Evolutionary conservation across 2,888 invertebrate species (phyloP), one percentile per base, ranked within the genome.

Genomic region (Lymantria dispar): DNA sequence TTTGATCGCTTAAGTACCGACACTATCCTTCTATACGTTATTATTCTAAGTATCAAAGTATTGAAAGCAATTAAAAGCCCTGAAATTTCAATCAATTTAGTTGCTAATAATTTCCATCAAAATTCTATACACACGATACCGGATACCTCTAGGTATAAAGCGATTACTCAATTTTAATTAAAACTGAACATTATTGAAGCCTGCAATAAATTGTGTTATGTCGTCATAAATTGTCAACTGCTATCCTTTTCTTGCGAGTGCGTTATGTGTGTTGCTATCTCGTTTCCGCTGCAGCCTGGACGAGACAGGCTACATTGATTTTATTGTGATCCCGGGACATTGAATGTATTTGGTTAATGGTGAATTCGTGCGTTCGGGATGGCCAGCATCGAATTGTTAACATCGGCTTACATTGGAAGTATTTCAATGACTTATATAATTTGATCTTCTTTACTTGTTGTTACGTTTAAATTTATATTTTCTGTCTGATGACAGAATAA

Each of bases 271-370:
- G 31, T 47, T 31, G 47, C 33, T 42, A 47, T 68, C 66, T 60
- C 70, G n/a, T 45, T 75, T 61, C 47, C 70, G 57, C 70, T 33
- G 42, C 54, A 40, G 52, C 68, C 72, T 75, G 72, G 72, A 65
- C 66, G 74, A 72, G 56, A 60, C 56, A 62, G 56, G 63, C 79
- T 76, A 71, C 78, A 79, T 80, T 76, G 80, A 80, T 80, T 79
- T 79, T 78, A 74, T 73, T 74, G 67, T 57, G 58, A 64, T 68
- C 59, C 56, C 60, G 48, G 53, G 31, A 50, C 54, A 52, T 62
- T 54, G 56, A 60, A 62, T 54, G 54, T 60, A 54, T 55, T 63
- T 57, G 48, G 58, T 52, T 66, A 64, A 48, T 56, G 56, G 63
- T 48, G 43, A 48, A 39, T 31, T 42, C 45, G 29, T 37, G 44